Conservation (phyloP, 2,888 invertebrate species). For the Smittia aterrima region DNA sequence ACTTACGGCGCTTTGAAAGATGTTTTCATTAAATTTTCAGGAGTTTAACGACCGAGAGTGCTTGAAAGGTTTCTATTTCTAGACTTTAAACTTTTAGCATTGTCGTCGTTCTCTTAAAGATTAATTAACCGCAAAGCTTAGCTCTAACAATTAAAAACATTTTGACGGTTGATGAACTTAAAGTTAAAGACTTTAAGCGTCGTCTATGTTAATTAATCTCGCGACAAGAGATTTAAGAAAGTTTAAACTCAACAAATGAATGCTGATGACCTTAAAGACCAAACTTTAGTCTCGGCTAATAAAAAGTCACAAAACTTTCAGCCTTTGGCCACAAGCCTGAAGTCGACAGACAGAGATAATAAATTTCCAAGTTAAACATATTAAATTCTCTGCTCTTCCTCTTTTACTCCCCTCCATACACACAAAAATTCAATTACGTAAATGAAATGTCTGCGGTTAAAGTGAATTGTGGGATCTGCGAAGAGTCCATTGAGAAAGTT, state of each 20-base stretch:
- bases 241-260: too few relatives aligned
- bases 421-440: constrained; percentile 15
- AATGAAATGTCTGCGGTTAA: neutral
- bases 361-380: constrained; percentile 3
- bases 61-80: too few relatives aligned
- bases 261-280: neutral
- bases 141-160: too few relatives aligned
- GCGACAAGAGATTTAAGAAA: too few relatives aligned
- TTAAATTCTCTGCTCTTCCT: neutral
- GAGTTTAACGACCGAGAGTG: too few relatives aligned
- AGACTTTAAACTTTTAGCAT: too few relatives aligned
- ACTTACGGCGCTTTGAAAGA: neutral
- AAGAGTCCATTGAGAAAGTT: constrained; percentile 6
- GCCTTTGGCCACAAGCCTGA: neutral
- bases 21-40: too few relatives aligned
- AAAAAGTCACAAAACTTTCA: neutral
- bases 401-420: neutral
- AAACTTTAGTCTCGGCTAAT: neutral
- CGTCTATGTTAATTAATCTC: too few relatives aligned
- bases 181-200: too few relatives aligned
- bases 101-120: too few relatives aligned
- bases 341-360: neutral
- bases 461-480: neutral
- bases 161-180: too few relatives aligned
- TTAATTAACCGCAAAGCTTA: too few relatives aligned